Conservation (phyloP, 2,888 invertebrate species). For the Aelia acuminata region DNA sequence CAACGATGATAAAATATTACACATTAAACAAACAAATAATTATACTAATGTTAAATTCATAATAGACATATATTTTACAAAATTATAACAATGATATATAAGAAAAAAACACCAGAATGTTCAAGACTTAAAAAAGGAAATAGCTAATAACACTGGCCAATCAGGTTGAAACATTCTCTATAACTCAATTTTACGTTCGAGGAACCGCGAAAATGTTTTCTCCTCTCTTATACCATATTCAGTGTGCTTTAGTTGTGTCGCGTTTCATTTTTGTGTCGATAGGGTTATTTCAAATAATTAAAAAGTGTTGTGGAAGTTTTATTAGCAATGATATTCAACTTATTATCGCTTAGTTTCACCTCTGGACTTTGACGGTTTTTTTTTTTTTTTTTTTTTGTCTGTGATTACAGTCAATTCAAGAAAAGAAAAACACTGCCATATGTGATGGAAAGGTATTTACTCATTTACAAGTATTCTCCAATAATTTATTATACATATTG, state of each 20-base stretch:
- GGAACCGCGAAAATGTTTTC: background rate
- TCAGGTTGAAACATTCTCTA: background rate
- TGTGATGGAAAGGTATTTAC: too few relatives aligned
- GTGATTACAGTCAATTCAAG: too few relatives aligned
- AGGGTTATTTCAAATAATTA: background rate
- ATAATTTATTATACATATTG: too few relatives aligned
- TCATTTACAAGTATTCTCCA: too few relatives aligned
- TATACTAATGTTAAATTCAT: background rate
- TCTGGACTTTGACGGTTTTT: background rate
- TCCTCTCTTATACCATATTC: background rate
- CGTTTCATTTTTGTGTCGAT: background rate
- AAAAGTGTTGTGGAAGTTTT: background rate
- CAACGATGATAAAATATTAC: too few relatives aligned
- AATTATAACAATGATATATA: too few relatives aligned
- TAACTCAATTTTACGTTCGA: background rate
- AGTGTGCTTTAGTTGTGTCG: background rate
- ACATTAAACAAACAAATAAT: background rate
- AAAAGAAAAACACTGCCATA: too few relatives aligned
- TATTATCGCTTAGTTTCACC: background rate
- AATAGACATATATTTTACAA: background rate
- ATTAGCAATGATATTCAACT: too few relatives aligned
- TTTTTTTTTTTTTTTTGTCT: too few relatives aligned
- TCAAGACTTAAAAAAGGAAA: background rate
- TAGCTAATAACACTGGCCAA: background rate
- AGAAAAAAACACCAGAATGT: background rate